Evolutionary conservation across 2,888 invertebrate genomes (phyloP).

Genomic region (Drosophila hamatofila): DNA sequence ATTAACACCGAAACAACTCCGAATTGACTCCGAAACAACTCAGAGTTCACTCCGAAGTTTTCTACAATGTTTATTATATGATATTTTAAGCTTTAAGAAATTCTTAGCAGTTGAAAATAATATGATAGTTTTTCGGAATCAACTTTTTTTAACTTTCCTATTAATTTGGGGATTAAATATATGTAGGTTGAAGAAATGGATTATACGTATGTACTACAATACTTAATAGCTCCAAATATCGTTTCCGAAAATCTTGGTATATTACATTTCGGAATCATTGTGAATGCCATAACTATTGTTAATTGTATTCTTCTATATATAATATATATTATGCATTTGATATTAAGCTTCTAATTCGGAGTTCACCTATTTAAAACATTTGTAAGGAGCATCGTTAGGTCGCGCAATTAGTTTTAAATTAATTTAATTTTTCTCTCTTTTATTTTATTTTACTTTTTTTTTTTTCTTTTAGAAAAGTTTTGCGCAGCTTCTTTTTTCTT

Average conservation of each 20-base stretch:
- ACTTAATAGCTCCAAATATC: not conserved
- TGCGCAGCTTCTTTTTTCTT: slow-evolving; percentile 28
- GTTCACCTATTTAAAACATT: not conserved
- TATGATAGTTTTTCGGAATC: too few relatives aligned
- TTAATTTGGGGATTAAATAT: not conserved
- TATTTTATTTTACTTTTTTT: not conserved
- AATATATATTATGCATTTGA: not conserved
- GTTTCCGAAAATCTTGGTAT: not conserved
- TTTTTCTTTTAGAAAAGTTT: slow-evolving; percentile 30
- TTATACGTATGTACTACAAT: not conserved
- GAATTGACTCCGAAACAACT: not conserved
- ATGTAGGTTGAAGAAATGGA: not conserved
- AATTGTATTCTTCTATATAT: not conserved
- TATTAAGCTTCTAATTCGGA: not conserved
- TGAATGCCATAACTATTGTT: not conserved
- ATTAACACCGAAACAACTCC: not conserved
- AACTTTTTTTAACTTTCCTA: not conserved
- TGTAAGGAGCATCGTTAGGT: slow-evolving; percentile 28
- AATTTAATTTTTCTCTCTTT: slow-evolving; percentile 18
- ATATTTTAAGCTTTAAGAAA: too few relatives aligned
- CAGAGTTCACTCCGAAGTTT: too few relatives aligned
- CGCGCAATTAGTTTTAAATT: slow-evolving; percentile 11
- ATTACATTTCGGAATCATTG: not conserved
- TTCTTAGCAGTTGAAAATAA: too few relatives aligned
- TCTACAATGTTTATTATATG: too few relatives aligned